Evolutionary conservation across 2,113 vertebrate species (phyloP), one percentile per base, ranked within the genome.

Genomic region (Echinops telfairi): DNA sequence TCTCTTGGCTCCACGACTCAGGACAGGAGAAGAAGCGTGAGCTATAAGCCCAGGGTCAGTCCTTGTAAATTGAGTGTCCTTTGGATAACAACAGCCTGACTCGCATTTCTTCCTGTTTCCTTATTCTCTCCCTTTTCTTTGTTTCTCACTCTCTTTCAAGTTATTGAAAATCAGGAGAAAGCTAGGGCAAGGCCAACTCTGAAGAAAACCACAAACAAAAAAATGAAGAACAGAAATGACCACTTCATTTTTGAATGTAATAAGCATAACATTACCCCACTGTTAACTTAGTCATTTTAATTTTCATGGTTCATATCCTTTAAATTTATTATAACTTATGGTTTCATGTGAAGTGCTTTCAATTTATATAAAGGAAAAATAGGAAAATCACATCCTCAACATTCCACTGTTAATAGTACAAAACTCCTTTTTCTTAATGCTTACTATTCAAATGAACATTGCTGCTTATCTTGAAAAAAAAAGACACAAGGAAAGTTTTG

Each of bases 371-470:
- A 86, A 23, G 10, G 3, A 38, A 75, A 71, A 82, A 62, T 4
- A 47, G 33, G 22, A 82, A 64, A 79, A 64, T 8, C 36, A 4
- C 71, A 82, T 58, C 83, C 71, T 86, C 31, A 70, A 86, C 80
- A 83, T 3, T 31, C 1, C 0, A 89, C 78, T 47, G 77, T 82
- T 86, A 53, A 86, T 6, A 81, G 11, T 27, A 53, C 47, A 70
- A 12, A 81, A 75, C 57, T 60, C 62, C 20, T n/a, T 84, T 10
- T 53, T 73, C 27, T 33, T 53, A 9, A 17, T n/a, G 40, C 29
- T 76, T 84, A 62, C 47, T 90, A 23, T 81, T 84, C 38, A 81
- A 40, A 92, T n/a, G 10, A 29, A 88, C 92, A 77, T 31, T 8
- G 0, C 8, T 31, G 9, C 2, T n/a, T 83, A 66, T 6, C 12